Percentiles rank a stretch among this genome's conserved stretches.
phyloP scores from a whole-genome alignment of 1,140 invertebrate genomes.

The Zeugodacus cucurbitae region DNA sequence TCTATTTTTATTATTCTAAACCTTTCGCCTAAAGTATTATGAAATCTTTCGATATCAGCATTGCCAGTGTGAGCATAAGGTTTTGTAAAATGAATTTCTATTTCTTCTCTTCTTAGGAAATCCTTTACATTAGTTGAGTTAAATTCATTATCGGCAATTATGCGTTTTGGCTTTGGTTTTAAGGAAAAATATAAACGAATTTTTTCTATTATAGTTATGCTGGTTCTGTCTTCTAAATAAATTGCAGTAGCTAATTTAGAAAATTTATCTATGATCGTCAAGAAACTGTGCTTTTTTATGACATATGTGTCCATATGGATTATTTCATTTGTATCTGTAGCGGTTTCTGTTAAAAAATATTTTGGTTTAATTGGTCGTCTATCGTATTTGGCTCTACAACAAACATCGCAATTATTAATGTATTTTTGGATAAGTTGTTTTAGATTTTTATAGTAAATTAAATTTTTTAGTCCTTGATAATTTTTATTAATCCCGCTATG shows the following conservation, averaged over 20 bases:
- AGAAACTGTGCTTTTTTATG: too few species aligned
- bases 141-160: background rate
- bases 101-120: background rate
- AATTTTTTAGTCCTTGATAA: background rate
- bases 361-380: constrained; percentile 41
- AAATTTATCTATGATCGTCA: too few species aligned
- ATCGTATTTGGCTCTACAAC: constrained; percentile 46
- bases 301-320: too few species aligned
- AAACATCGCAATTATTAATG: constrained; percentile 49
- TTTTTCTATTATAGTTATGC: too few species aligned
- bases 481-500: background rate
- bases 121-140: background rate
- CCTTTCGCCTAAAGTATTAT: too few species aligned
- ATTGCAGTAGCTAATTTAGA: background rate
- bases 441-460: constrained; percentile 28
- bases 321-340: background rate
- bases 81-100: background rate
- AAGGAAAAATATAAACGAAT: too few species aligned
- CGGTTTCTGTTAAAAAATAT: background rate
- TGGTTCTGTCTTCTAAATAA: too few species aligned
- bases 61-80: too few species aligned
- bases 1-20: too few species aligned
- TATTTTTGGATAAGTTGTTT: constrained; percentile 45
- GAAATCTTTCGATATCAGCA: too few species aligned
- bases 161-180: too few species aligned